Conservation (phyloP, 2,888 invertebrate species). For the Heliconius hortense region DNA sequence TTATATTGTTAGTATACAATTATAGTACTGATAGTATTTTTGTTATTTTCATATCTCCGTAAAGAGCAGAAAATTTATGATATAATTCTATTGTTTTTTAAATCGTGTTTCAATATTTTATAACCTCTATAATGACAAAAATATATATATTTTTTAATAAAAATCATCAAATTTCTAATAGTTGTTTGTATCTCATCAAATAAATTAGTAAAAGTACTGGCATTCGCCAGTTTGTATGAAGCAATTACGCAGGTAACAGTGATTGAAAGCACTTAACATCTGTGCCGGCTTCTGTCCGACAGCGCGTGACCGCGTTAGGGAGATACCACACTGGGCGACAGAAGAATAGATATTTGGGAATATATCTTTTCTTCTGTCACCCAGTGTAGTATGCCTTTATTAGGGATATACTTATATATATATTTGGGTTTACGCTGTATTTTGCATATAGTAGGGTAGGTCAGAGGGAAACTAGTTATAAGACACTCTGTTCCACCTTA, state of each 20-base stretch:
- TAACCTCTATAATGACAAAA: not conserved
- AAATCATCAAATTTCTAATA: not conserved
- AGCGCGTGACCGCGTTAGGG: conserved; percentile 52
- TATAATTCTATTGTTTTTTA: no score
- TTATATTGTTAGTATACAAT: no score
- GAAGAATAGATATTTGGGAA: not conserved
- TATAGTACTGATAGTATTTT: no score
- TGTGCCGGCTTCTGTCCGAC: conserved; percentile 56
- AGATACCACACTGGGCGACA: conserved; percentile 7
- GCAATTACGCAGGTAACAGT: conserved; percentile 40
- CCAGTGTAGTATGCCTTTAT: no score
- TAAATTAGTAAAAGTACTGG: conserved; percentile 19
- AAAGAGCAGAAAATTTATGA: no score
- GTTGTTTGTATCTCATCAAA: conserved; percentile 15
- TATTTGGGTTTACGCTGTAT: no score
- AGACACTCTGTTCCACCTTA: no score
- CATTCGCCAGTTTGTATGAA: conserved; percentile 26
- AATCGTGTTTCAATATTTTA: not conserved
- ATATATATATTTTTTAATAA: not conserved
- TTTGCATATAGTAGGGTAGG: no score
- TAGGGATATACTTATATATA: no score
- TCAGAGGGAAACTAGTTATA: not conserved
- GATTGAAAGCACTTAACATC: conserved; percentile 67
- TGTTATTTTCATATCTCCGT: no score
- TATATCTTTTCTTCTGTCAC: not conserved